Evolutionary conservation across 2,888 invertebrate species (phyloP).

Genomic region (Criorhina ranunculi): DNA sequence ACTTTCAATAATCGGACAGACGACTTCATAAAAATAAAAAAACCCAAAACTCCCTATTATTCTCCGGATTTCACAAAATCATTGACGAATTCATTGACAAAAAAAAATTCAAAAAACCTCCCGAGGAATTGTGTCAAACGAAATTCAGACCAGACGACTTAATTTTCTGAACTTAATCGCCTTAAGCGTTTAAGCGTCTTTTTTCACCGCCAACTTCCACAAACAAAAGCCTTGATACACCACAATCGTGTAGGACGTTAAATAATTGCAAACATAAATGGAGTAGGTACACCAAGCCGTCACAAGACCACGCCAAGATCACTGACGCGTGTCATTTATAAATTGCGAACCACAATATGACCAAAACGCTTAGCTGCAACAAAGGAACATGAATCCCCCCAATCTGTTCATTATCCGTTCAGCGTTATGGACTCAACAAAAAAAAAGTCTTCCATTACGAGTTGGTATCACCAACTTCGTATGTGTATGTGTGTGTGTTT

Average conservation of each 20-base stretch:
- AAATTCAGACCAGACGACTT: conserved; percentile 5
- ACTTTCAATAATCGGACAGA: conserved; percentile 9
- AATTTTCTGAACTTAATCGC: conserved; percentile 57
- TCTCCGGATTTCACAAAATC: background rate
- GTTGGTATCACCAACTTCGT: background rate
- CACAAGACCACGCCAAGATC: background rate
- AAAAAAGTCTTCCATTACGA: background rate
- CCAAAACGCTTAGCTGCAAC: conserved; percentile 33
- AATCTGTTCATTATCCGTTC: conserved; percentile 6
- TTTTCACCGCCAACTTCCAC: background rate
- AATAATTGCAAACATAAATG: conserved; percentile 7
- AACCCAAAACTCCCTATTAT: background rate
- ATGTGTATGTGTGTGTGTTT: background rate
- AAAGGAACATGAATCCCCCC: conserved; percentile 10
- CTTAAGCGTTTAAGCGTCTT: conserved; percentile 41
- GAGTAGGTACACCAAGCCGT: background rate
- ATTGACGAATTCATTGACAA: conserved; percentile 2
- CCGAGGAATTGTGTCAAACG: conserved; percentile 35
- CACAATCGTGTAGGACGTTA: background rate
- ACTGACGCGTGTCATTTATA: conserved; percentile 26
- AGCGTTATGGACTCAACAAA: background rate
- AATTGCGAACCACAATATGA: conserved; percentile 27
- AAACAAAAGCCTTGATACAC: background rate
- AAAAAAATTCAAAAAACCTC: conserved; percentile 14
- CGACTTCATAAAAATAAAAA: background rate